These are phyloP conservation scores for Stomatorhinus walkeri DNA, from an alignment of 2,797 vertebrate species.

Conservation along the genomic window DNA sequence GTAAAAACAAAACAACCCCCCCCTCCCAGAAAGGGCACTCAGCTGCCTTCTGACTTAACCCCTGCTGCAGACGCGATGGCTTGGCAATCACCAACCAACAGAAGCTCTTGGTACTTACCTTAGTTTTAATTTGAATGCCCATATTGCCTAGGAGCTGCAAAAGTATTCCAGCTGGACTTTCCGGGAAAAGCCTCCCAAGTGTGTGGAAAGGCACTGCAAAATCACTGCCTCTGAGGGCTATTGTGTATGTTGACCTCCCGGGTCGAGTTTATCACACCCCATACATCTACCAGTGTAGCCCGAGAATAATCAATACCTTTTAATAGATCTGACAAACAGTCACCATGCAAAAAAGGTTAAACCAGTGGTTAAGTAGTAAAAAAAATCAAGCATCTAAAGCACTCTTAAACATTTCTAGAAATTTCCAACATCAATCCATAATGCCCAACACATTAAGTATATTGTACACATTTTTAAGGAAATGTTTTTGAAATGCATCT, in stretches of 20 bases:
- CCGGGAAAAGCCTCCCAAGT: not conserved
- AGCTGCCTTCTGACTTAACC: not conserved
- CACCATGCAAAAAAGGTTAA: slow-evolving; percentile 13
- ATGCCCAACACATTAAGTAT: not conserved
- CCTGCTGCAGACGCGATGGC: not conserved
- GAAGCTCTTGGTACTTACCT: slow-evolving; percentile 2
- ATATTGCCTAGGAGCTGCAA: not conserved
- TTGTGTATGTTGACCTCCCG: not conserved
- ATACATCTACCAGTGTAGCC: slow-evolving; percentile 46
- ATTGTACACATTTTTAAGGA: not conserved
- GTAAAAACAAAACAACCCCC: not conserved
- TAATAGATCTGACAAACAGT: slow-evolving; percentile 17
- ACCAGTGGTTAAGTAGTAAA: slow-evolving; percentile 15
- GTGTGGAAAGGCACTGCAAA: not conserved
- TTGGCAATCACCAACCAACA: not conserved
- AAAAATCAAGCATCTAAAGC: not conserved
- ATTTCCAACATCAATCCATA: slow-evolving; percentile 1
- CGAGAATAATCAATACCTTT: slow-evolving; percentile 36
- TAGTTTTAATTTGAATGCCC: not conserved
- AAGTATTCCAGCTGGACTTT: not conserved
- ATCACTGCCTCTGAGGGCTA: not conserved
- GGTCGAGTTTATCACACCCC: slow-evolving; percentile 28
- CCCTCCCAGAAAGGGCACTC: not conserved
- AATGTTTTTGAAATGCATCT: not conserved
- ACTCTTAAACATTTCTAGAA: not conserved